Conservation (phyloP, 2,113 vertebrate species). For the Pan paniscus region DNA sequence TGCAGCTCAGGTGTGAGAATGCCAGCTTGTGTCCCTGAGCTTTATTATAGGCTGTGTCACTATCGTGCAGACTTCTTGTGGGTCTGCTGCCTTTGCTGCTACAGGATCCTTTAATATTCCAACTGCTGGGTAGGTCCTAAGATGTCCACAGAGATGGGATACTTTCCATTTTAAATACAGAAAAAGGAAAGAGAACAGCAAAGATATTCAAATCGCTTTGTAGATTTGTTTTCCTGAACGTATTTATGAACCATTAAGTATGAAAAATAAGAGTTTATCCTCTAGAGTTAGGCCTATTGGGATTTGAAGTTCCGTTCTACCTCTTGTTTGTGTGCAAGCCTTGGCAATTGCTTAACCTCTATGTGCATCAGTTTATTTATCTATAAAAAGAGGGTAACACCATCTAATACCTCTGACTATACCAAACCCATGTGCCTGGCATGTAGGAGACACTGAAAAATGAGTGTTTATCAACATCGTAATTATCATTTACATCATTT, state of each 20-base stretch:
- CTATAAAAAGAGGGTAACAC: not conserved
- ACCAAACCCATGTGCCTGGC: not conserved
- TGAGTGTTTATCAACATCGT: not conserved
- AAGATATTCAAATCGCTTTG: not conserved
- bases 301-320: not conserved
- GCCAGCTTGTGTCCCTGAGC: not conserved
- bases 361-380: not conserved
- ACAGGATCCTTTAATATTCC: not conserved
- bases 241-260: not conserved
- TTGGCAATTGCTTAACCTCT: not conserved
- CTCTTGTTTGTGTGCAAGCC: not conserved
- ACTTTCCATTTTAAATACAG: not conserved
- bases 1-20: not conserved
- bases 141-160: not conserved
- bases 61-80: not conserved
- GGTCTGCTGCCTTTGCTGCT: not conserved
- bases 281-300: not conserved
- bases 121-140: not conserved
- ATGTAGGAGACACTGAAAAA: not conserved
- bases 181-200: not conserved
- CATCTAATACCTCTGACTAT: not conserved
- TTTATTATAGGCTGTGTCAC: not conserved
- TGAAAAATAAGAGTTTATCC: not conserved
- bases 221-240: not conserved
- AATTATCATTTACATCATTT: not conserved